Evolutionary conservation across 2,888 invertebrate species (phyloP).

Genomic region (Drosophila vallismaia): DNA sequence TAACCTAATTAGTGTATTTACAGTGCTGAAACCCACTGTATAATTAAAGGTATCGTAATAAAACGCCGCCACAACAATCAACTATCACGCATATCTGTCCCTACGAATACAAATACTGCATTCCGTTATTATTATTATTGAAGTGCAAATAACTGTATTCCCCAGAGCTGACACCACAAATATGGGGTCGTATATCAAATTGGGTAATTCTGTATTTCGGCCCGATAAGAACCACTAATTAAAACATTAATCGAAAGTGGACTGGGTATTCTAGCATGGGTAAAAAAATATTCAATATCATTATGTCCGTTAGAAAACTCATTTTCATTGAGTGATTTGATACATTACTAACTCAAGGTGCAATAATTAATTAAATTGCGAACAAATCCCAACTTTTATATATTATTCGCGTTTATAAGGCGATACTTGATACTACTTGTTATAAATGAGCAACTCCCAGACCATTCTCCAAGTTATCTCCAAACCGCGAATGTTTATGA

Average conservation of each 20-base stretch:
- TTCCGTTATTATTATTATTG: constrained; percentile 31
- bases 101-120: constrained; percentile 7
- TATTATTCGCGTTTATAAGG: not conserved
- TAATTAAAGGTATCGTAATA: not conserved
- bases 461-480: not conserved
- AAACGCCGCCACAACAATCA: constrained; percentile 23
- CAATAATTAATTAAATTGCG: constrained; percentile 1
- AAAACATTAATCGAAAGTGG: constrained; percentile 18
- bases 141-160: constrained; percentile 39
- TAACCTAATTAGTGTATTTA: not conserved
- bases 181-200: constrained; percentile 30
- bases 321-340: not conserved
- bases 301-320: not conserved
- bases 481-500: too few species aligned
- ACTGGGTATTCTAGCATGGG: not conserved
- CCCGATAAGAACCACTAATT: constrained; percentile 29
- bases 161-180: constrained; percentile 23
- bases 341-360: constrained; percentile 1
- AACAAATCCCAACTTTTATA: not conserved
- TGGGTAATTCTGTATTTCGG: not conserved
- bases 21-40: not conserved
- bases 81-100: constrained; percentile 31
- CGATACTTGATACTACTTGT: not conserved
- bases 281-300: not conserved
- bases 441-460: not conserved